Evolutionary conservation across 2,888 invertebrate genomes (phyloP).

Genomic region (Tortrix viridana): DNA sequence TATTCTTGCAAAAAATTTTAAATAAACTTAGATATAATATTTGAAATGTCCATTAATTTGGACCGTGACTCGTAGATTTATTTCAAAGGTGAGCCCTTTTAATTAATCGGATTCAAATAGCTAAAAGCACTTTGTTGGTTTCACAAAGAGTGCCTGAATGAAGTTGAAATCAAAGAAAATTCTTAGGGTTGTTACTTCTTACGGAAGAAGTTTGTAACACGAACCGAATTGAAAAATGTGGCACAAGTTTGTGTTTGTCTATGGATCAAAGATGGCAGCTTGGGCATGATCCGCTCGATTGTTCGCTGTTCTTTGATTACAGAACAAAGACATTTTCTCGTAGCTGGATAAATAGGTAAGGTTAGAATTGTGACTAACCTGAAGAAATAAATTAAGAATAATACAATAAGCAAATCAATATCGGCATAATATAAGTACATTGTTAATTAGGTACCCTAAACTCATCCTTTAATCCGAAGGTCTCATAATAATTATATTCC

Average conservation of each 20-base stretch:
- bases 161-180: slow-evolving; percentile 37
- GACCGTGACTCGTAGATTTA: not conserved
- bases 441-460: slow-evolving; percentile 7
- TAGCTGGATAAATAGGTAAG: no score
- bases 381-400: no score
- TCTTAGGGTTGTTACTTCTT: slow-evolving; percentile 32
- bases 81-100: slow-evolving; percentile 32
- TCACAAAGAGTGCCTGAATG: slow-evolving; percentile 43
- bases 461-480: slow-evolving; percentile 1
- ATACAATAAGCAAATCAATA: not conserved
- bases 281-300: not conserved
- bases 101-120: slow-evolving; percentile 47
- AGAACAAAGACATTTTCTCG: no score
- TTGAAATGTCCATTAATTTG: not conserved
- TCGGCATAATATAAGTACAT: not conserved
- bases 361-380: no score
- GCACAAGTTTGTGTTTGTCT: not conserved
- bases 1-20: not conserved
- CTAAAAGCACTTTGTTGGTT: slow-evolving; percentile 44
- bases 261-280: not conserved
- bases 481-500: not conserved
- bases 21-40: not conserved
- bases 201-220: slow-evolving; percentile 14
- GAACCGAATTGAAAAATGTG: slow-evolving; percentile 11
- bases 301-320: no score